Evolutionary conservation across 2,113 vertebrate species (phyloP), one percentile per base, ranked within the genome.

Genomic region (Coptodon bakossiorum): DNA sequence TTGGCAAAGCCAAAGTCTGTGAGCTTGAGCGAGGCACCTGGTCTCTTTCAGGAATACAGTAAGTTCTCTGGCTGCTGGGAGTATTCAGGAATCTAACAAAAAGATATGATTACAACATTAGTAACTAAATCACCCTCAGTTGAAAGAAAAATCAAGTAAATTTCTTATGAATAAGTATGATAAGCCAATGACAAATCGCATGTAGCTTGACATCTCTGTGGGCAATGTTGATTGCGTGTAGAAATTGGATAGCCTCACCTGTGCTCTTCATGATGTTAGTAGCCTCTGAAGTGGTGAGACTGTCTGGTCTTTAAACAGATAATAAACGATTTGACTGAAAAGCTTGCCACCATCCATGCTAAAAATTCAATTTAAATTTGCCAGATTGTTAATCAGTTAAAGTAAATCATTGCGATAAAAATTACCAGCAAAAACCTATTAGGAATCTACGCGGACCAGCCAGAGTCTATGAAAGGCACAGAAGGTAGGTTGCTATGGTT

Each of bases 1-100:
- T 99, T 99, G 90, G 98, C 99, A 92, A 99, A 99, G 91, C 99
- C 99, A 61, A 99, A 99, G 94, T 99, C 98, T 3, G 98, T 99
- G 93, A 99, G 98, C 48, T 99, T 99, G 54, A 99, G 96, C 73
- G 98, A 94, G 4, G 98, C 95, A 0, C 95, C 97, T 82, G 98
- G 97, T 87, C 98, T 96, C 92, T 98, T 99, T 16, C 98, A 95
- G 17, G 98, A 97, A 94, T 99, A 99, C 61, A 99, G 93, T 87
- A 99, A 97, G 92, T 99, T 99, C 94, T 99, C 98, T 0, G 98
- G 99, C 98, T 99, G 95, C 10, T 86, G 31, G 56, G 48, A 40
- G 88, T 79, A 93, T 53, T 48, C 5, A 2, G 54, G 63, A 68
- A 38, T 9, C 4, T 3, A 36, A 14, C 11, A 83, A 61, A 29